Percentiles rank a stretch among this genome's conserved stretches.
These are phyloP conservation scores for Poecilia gillii DNA, from an alignment of 2,797 vertebrate genomes.

Conservation along the genomic window DNA sequence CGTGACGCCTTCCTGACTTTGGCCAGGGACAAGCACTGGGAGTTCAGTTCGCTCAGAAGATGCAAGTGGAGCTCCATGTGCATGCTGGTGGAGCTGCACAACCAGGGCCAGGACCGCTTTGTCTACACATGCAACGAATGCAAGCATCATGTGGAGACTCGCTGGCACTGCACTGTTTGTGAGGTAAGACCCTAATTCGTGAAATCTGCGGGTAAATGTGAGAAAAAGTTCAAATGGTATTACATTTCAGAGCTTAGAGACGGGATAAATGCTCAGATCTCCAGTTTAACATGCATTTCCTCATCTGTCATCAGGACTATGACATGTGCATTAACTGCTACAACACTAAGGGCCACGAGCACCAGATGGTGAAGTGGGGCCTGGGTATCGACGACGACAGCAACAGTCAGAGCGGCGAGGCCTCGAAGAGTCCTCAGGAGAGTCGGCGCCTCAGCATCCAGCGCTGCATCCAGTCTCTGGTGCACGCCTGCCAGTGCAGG, in stretches of 20 bases:
- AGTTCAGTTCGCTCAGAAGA: constrained; percentile 95
- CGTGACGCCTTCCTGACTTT: constrained; percentile 96
- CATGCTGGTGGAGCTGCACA: constrained; percentile 98
- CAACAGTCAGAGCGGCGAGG: constrained; percentile 89
- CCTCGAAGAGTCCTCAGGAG: constrained; percentile 98
- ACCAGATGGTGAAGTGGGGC: constrained; percentile 99
- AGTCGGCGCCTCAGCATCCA: constrained; percentile 98
- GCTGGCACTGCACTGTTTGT: constrained; percentile 98
- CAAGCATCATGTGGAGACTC: constrained; percentile 97
- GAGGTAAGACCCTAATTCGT: constrained; percentile 84
- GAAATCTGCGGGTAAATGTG: background rate
- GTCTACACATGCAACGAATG: constrained; percentile 99
- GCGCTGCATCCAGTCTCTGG: constrained; percentile 98
- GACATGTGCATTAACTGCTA: constrained; percentile 99
- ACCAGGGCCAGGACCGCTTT: constrained; percentile 98
- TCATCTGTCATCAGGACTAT: constrained; percentile 85
- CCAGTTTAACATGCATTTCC: constrained; percentile 3
- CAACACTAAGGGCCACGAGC: constrained; percentile 94
- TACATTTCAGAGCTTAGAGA: background rate
- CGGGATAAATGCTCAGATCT: background rate
- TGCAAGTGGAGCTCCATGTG: constrained; percentile 99
- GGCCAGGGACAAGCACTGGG: constrained; percentile 98
- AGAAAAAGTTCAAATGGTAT: background rate
- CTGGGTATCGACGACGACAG: constrained; percentile 95
- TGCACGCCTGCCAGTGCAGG: constrained; percentile 98